A percentile compares a stretch with the other conserved stretches of the same genome.
Evolutionary conservation across 2,888 invertebrate genomes (phyloP).

Genomic region (Drosophila cognata): DNA sequence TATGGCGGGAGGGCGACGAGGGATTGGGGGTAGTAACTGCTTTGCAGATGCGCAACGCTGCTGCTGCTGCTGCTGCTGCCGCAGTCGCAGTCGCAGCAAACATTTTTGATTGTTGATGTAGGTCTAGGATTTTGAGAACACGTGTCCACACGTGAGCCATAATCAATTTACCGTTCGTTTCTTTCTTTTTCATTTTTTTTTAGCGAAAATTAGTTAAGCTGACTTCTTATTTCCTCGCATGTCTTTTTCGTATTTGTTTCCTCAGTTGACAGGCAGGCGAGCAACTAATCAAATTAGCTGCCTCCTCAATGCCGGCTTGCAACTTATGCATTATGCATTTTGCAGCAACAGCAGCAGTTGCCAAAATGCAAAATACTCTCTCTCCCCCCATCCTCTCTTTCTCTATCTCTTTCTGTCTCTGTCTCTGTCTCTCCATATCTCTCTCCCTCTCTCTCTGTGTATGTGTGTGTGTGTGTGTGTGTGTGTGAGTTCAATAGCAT

Average conservation of each 20-base stretch:
- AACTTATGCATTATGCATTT: constrained; percentile 60
- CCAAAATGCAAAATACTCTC: constrained; percentile 48
- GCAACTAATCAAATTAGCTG: constrained; percentile 63
- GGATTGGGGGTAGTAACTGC: background rate
- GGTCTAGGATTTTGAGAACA: constrained; percentile 75
- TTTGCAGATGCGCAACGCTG: constrained; percentile 66
- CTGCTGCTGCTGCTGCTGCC: constrained; percentile 5
- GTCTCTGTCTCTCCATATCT: background rate
- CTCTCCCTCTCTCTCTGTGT: background rate
- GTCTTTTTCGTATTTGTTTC: constrained; percentile 32
- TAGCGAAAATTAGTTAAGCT: constrained; percentile 3
- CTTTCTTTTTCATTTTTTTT: background rate
- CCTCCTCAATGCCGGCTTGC: constrained; percentile 52
- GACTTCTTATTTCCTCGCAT: background rate
- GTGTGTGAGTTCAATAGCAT: constrained; percentile 74
- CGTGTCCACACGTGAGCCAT: constrained; percentile 15
- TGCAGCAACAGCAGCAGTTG: constrained; percentile 52
- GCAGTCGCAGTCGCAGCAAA: constrained; percentile 31
- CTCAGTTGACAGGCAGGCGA: constrained; percentile 45
- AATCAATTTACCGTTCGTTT: background rate
- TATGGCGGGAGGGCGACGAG: background rate
- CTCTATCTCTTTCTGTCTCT: background rate
- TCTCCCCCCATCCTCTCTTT: background rate
- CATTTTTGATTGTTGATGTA: constrained; percentile 80
- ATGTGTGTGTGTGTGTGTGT: constrained; percentile 18